These are phyloP conservation scores for Callionymus lyra DNA, from an alignment of 2,113 vertebrate species.

Conservation along the genomic window DNA sequence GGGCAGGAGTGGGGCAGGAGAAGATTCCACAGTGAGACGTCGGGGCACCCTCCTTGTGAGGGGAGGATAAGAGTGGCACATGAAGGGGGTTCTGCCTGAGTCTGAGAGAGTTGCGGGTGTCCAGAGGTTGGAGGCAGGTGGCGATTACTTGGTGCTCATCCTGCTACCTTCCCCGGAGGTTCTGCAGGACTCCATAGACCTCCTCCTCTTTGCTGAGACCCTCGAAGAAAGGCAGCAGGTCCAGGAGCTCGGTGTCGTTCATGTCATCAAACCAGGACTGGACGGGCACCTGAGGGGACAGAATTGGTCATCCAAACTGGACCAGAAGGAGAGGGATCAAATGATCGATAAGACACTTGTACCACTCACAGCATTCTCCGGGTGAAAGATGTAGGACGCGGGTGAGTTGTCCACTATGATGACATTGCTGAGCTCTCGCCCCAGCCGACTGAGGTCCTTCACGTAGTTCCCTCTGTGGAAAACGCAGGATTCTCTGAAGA, in stretches of 20 bases:
- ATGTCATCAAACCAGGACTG: constrained; percentile 99
- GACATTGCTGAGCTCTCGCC: constrained; percentile 90
- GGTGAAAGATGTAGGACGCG: constrained; percentile 98
- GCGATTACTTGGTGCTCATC: constrained; percentile 14
- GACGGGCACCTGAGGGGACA: constrained; percentile 80
- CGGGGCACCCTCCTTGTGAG: constrained; percentile 34
- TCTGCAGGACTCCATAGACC: constrained; percentile 89
- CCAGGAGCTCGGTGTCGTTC: constrained; percentile 93
- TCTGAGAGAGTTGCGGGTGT: constrained; percentile 31
- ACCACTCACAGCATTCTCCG: constrained; percentile 93
- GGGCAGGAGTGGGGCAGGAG: constrained; percentile 21
- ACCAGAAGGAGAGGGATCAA: too few relatives aligned
- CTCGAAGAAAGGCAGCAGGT: constrained; percentile 98
- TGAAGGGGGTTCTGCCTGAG: constrained; percentile 42
- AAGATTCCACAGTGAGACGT: constrained; percentile 50
- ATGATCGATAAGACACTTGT: too few relatives aligned
- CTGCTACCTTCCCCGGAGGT: constrained; percentile 93
- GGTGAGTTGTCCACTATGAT: constrained; percentile 98
- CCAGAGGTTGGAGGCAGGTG: constrained; percentile 3
- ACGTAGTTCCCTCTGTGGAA: constrained; percentile 98
- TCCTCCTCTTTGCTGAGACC: constrained; percentile 95
- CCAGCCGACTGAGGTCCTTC: constrained; percentile 93
- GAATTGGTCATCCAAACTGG: neutral
- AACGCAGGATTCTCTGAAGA: constrained; percentile 96
- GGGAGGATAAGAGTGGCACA: constrained; percentile 37